A percentile compares a stretch with the other conserved stretches of the same genome.
Conservation (phyloP, 2,113 vertebrate species). For the Pungitius pungitius region DNA sequence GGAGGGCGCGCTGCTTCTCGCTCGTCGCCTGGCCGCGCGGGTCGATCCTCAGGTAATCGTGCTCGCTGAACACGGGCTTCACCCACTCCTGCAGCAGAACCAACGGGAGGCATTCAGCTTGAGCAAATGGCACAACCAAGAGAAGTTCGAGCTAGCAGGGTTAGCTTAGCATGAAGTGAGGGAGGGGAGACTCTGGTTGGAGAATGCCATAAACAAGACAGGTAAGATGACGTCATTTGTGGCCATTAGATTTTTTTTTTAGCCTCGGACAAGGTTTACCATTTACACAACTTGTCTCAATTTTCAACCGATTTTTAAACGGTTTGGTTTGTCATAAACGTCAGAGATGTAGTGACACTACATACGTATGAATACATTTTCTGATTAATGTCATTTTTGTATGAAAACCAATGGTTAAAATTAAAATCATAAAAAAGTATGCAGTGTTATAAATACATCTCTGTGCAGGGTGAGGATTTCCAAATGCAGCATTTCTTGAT, state of each 20-base stretch:
- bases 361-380: no score
- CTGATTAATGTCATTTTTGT: no score
- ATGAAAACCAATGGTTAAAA: no score
- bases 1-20: conserved; percentile 26
- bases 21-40: conserved; percentile 55
- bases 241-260: background rate
- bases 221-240: background rate
- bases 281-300: background rate
- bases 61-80: conserved; percentile 72
- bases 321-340: no score
- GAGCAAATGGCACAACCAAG: background rate
- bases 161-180: background rate
- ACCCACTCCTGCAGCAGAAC: conserved; percentile 78
- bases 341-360: no score
- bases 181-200: background rate
- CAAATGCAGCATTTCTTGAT: no score
- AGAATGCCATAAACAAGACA: background rate
- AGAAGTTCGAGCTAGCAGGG: no score
- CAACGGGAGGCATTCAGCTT: background rate
- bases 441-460: no score
- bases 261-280: no score
- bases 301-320: no score
- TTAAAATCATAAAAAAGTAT: no score
- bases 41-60: conserved; percentile 65
- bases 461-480: no score